These are phyloP conservation scores for Polyergus mexicanus DNA, from an alignment of 1,140 invertebrate genomes.

Conservation along the genomic window DNA sequence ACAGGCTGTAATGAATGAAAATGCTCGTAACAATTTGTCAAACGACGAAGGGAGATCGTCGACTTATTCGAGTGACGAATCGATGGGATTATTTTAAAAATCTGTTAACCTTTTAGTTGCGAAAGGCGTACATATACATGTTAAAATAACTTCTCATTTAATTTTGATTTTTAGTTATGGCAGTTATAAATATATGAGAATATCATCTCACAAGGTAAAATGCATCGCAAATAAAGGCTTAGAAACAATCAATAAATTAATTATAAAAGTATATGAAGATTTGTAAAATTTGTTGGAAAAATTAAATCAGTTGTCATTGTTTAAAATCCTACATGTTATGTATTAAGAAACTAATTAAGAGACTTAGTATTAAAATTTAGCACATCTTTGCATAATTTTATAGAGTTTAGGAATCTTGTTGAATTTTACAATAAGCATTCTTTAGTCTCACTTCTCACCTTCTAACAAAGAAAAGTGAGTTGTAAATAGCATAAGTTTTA, in stretches of 20 bases:
- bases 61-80: background rate
- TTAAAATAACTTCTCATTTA: too few relatives aligned
- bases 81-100: too few relatives aligned
- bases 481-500: constrained; percentile 82
- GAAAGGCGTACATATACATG: too few relatives aligned
- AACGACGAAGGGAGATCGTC: background rate
- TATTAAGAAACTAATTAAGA: background rate
- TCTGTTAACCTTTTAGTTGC: too few relatives aligned
- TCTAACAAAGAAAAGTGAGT: constrained; percentile 30
- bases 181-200: too few relatives aligned
- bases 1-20: constrained; percentile 71
- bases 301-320: too few relatives aligned
- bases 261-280: background rate
- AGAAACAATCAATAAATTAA: background rate
- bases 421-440: constrained; percentile 17
- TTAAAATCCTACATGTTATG: background rate
- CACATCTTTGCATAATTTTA: background rate
- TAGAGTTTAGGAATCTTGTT: background rate
- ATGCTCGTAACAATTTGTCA: background rate
- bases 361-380: background rate
- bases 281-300: too few relatives aligned
- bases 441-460: background rate
- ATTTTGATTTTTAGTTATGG: too few relatives aligned
- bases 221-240: too few relatives aligned
- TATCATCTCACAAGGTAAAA: too few relatives aligned